Evolutionary conservation across 2,113 vertebrate genomes (phyloP).

Genomic region (Jaculus jaculus): DNA sequence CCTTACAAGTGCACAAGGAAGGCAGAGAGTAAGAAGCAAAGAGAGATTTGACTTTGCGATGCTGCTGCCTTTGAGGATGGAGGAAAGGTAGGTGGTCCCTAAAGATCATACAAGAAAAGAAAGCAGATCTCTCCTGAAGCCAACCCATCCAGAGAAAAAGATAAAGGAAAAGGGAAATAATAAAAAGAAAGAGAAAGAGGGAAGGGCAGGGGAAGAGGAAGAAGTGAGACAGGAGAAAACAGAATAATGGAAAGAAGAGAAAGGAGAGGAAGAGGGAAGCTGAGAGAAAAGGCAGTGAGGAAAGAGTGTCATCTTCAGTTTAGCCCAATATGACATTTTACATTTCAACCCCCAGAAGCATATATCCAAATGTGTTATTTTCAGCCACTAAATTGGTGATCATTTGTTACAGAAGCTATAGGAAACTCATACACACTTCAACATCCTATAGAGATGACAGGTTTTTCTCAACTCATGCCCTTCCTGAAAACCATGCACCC

Average conservation of each 20-base stretch:
- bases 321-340: background rate
- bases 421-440: background rate
- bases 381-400: background rate
- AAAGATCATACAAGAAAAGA: background rate
- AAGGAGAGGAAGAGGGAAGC: background rate
- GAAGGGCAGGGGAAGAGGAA: too few relatives aligned
- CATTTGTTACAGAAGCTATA: background rate
- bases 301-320: too few relatives aligned
- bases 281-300: background rate
- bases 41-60: background rate
- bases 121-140: background rate
- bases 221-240: too few relatives aligned
- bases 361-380: background rate
- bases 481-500: background rate
- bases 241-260: too few relatives aligned
- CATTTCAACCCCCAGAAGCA: background rate
- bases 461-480: background rate
- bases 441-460: background rate
- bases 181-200: too few relatives aligned
- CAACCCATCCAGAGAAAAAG: too few relatives aligned
- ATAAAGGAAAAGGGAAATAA: too few relatives aligned
- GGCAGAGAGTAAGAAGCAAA: background rate
- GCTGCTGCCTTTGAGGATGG: background rate
- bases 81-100: background rate
- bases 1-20: background rate